phyloP scores from a whole-genome alignment of 2,797 vertebrate genomes.

The Lateolabrax maculatus region DNA sequence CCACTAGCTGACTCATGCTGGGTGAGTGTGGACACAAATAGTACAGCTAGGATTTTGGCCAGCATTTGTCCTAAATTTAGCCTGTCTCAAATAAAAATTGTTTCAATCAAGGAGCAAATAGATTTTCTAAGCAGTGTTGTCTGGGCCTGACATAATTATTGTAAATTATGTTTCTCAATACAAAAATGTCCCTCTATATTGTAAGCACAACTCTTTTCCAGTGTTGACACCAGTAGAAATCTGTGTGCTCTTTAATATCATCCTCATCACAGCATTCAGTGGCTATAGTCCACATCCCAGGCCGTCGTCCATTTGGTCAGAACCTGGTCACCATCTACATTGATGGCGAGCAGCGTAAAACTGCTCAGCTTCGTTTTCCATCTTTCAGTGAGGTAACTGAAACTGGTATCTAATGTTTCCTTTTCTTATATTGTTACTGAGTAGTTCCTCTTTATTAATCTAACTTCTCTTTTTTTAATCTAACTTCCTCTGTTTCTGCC shows the following conservation, averaged over 20 bases:
- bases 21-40: slow-evolving; percentile 83
- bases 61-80: slow-evolving; percentile 24
- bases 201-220: background rate
- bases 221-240: background rate
- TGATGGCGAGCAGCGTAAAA: slow-evolving; percentile 89
- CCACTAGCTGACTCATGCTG: slow-evolving; percentile 90
- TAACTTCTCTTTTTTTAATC: slow-evolving; percentile 31
- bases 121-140: background rate
- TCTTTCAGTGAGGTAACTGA: slow-evolving; percentile 91
- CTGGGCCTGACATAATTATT: background rate
- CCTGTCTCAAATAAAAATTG: slow-evolving; percentile 26
- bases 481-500: slow-evolving; percentile 26
- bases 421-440: background rate
- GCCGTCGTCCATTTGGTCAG: slow-evolving; percentile 95
- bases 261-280: slow-evolving; percentile 89
- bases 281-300: slow-evolving; percentile 90
- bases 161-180: background rate
- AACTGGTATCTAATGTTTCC: background rate
- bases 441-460: slow-evolving; percentile 21
- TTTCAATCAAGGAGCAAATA: slow-evolving; percentile 20
- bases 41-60: background rate
- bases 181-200: background rate
- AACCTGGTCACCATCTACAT: slow-evolving; percentile 92
- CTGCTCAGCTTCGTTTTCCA: slow-evolving; percentile 92
- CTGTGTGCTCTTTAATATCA: background rate